Conservation (phyloP, 2,888 invertebrate species). For the Agriopis marginaria region DNA sequence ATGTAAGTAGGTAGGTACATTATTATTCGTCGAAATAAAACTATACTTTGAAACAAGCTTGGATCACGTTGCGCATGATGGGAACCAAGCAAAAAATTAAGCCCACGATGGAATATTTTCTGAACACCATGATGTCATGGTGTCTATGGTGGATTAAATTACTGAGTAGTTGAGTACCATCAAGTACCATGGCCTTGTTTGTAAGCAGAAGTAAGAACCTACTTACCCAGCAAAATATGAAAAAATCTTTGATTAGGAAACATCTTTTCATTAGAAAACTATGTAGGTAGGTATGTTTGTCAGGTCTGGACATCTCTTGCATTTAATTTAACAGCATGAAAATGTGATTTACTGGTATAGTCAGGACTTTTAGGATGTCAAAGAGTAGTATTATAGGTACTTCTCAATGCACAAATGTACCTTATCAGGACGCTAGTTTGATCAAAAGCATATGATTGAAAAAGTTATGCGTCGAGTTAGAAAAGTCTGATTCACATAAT, state of each 20-base stretch:
- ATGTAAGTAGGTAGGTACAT: neutral
- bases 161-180: too few species aligned
- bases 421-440: too few species aligned
- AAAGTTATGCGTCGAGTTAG: neutral
- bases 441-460: too few species aligned
- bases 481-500: neutral
- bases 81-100: constrained; percentile 66
- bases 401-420: too few species aligned
- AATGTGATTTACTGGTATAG: too few species aligned
- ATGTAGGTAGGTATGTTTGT: too few species aligned
- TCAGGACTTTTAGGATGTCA: too few species aligned
- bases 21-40: neutral
- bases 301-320: neutral
- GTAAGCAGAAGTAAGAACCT: constrained; percentile 49
- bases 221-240: neutral
- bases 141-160: constrained; percentile 82
- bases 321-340: neutral
- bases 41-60: constrained; percentile 27
- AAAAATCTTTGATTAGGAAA: neutral
- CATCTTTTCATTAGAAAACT: too few species aligned
- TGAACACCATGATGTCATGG: constrained; percentile 82
- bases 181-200: constrained; percentile 73
- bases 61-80: constrained; percentile 28
- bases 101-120: constrained; percentile 76
- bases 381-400: too few species aligned